These are phyloP conservation scores for Agrilus planipennis DNA, from an alignment of 1,140 invertebrate genomes.

Conservation along the genomic window DNA sequence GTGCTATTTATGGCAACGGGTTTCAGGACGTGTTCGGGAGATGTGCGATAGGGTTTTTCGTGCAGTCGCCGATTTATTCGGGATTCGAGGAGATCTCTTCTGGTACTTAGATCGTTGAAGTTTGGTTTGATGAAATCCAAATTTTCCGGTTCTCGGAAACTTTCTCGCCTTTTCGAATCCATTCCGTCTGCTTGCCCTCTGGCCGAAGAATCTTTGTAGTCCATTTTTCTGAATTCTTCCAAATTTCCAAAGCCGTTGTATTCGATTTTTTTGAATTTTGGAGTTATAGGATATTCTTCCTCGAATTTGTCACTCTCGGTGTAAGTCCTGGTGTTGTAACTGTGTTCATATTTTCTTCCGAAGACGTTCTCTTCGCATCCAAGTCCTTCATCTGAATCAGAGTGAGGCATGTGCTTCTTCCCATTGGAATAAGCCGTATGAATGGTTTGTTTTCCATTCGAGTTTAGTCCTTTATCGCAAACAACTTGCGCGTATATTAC, in stretches of 20 bases:
- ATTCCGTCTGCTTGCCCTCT: conserved; percentile 54
- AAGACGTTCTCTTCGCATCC: conserved; percentile 47
- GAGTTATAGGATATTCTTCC: conserved; percentile 28
- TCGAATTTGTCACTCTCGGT: conserved; percentile 11
- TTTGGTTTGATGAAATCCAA: conserved; percentile 29
- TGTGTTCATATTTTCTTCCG: conserved; percentile 9
- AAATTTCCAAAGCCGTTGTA: conserved; percentile 19
- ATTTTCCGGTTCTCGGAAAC: conserved; percentile 30
- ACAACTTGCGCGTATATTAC: conserved; percentile 69
- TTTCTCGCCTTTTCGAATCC: conserved; percentile 45
- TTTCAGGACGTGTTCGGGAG: conserved; percentile 38
- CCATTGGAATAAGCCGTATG: conserved; percentile 36
- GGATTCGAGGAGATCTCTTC: conserved; percentile 61
- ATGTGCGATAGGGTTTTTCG: conserved; percentile 38
- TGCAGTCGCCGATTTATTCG: conserved; percentile 47
- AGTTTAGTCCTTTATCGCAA: conserved; percentile 27
- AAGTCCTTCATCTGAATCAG: conserved; percentile 64
- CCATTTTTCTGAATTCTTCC: conserved; percentile 30
- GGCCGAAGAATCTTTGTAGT: conserved; percentile 33
- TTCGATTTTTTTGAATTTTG: conserved; percentile 21
- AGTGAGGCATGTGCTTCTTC: conserved; percentile 38
- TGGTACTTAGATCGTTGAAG: conserved; percentile 51
- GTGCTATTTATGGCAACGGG: conserved; percentile 33
- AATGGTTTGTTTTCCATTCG: conserved; percentile 37
- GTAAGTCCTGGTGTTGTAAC: conserved; percentile 15